Evolutionary conservation across 2,797 vertebrate genomes (phyloP).

Genomic region (Crocodylus rhombifer): DNA sequence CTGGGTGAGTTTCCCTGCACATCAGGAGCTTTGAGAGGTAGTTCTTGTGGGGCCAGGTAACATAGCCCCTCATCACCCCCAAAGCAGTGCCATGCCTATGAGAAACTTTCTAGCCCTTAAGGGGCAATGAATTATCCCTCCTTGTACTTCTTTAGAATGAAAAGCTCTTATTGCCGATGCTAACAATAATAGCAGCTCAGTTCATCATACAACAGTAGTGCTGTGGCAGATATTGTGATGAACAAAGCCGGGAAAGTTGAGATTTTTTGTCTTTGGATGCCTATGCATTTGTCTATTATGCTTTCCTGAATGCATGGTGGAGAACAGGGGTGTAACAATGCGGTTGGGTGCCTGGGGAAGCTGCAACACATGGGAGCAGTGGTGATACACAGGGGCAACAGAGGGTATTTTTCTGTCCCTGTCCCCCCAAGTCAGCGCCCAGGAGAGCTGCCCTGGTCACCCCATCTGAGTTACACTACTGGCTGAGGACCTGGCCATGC

Average conservation of each 20-base stretch:
- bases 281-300: no score
- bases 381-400: no score
- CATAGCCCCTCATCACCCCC: not conserved
- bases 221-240: not conserved
- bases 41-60: not conserved
- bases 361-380: no score
- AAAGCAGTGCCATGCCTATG: not conserved
- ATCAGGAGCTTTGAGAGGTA: not conserved
- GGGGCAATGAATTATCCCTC: not conserved
- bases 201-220: not conserved
- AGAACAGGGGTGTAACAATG: no score
- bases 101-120: not conserved
- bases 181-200: not conserved
- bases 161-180: not conserved
- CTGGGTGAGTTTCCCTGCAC: not conserved
- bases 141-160: not conserved
- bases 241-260: accelerated
- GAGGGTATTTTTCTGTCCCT: no score
- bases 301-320: no score
- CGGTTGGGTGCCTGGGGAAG: no score
- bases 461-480: no score
- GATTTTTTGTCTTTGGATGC: not conserved
- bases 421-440: no score
- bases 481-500: no score
- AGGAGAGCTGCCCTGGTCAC: no score